Evolutionary conservation across 2,888 invertebrate genomes (phyloP).

Genomic region (Lasius fuliginosus): DNA sequence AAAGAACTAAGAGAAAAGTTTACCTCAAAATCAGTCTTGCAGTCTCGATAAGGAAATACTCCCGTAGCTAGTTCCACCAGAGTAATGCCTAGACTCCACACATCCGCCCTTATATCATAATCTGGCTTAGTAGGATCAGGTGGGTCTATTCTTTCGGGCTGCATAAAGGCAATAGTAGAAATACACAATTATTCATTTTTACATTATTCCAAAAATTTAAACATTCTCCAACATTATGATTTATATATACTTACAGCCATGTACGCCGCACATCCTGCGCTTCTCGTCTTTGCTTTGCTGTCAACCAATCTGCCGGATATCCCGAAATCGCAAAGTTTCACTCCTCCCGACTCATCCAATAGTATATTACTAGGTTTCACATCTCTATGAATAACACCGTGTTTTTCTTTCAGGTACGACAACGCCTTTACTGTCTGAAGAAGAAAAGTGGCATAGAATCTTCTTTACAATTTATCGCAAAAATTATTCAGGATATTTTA

Average conservation of each 20-base stretch:
- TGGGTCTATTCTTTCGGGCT: conserved; percentile 99
- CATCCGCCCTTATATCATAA: conserved; percentile 99
- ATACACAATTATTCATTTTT: background rate
- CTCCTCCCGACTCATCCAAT: conserved; percentile 97
- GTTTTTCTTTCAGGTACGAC: conserved; percentile 98
- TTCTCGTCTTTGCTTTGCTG: conserved; percentile 98
- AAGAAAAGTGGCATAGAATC: conserved; percentile 55
- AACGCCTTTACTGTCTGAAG: conserved; percentile 97
- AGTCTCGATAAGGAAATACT: conserved; percentile 97
- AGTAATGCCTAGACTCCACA: conserved; percentile 99
- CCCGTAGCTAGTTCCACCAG: conserved; percentile 99
- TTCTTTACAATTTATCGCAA: background rate
- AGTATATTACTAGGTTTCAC: conserved; percentile 99
- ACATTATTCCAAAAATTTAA: background rate
- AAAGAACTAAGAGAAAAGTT: conserved; percentile 10
- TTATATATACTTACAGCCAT: conserved; percentile 94
- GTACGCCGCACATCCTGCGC: conserved; percentile 99
- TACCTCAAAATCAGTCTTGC: conserved; percentile 99
- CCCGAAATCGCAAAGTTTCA: conserved; percentile 99
- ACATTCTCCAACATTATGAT: background rate
- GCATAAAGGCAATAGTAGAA: conserved; percentile 72
- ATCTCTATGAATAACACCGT: conserved; percentile 99
- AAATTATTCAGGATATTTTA: background rate
- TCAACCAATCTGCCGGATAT: conserved; percentile 99
- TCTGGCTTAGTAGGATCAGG: conserved; percentile 97